Conservation (phyloP, 1,140 invertebrate species). For the Branchinecta lynchi region DNA sequence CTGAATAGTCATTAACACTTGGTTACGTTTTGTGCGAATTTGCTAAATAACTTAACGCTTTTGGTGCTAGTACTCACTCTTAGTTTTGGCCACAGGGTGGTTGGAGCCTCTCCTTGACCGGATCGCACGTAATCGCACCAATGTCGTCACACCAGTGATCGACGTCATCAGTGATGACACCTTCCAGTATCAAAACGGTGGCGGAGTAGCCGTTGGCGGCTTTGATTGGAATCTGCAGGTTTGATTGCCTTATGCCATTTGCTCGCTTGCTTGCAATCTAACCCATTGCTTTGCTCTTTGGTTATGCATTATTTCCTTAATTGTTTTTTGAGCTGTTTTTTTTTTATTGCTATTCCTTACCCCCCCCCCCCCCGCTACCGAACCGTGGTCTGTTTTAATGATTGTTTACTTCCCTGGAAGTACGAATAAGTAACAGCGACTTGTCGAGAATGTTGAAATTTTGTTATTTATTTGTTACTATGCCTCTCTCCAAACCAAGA, state of each 20-base stretch:
- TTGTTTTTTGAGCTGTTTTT: slow-evolving; percentile 2
- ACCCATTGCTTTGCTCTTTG: neutral
- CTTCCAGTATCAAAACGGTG: slow-evolving; percentile 32
- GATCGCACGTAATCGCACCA: slow-evolving; percentile 34
- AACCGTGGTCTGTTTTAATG: too few species aligned
- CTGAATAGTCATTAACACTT: too few species aligned
- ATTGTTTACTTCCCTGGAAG: too few species aligned
- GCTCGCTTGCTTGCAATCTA: too few species aligned
- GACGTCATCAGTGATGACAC: slow-evolving; percentile 35
- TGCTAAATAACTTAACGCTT: neutral
- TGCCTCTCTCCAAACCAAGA: too few species aligned
- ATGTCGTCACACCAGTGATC: slow-evolving; percentile 36
- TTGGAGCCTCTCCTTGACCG: slow-evolving; percentile 40
- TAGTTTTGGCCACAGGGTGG: slow-evolving; percentile 33
- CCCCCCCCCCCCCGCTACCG: too few species aligned
- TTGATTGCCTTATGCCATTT: neutral
- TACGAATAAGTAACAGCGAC: too few species aligned
- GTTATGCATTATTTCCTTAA: slow-evolving; percentile 10
- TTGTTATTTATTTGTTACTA: too few species aligned
- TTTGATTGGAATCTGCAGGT: slow-evolving; percentile 45
- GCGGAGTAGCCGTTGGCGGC: slow-evolving; percentile 33
- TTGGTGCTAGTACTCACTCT: neutral
- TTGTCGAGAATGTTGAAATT: too few species aligned
- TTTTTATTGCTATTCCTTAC: neutral
- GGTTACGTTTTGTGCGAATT: too few species aligned